A percentile compares a stretch with the other conserved stretches of the same genome.
Evolutionary conservation across 2,797 vertebrate species (phyloP).

Genomic region (Phoeniculus purpureus): DNA sequence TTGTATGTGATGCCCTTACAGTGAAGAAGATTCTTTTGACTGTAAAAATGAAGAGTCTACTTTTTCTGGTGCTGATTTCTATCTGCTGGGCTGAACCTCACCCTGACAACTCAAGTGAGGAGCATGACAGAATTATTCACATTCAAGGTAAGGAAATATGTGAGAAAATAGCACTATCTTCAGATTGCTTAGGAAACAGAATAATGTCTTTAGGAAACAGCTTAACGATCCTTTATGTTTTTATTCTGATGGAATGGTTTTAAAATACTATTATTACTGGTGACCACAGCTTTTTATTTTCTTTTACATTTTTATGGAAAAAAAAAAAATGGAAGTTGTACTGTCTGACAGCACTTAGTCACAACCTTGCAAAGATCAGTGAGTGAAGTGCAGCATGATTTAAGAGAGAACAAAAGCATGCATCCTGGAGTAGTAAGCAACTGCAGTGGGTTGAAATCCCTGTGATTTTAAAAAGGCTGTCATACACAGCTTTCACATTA

Average conservation of each 20-base stretch:
- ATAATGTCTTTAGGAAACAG: not conserved
- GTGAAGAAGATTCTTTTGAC: constrained; percentile 77
- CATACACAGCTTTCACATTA: not conserved
- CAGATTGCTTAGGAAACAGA: constrained; percentile 12
- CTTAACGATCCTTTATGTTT: constrained; percentile 10
- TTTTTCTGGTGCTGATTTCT: constrained; percentile 87
- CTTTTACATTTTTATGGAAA: not conserved
- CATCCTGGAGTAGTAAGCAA: constrained; percentile 16
- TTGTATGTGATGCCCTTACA: constrained; percentile 72
- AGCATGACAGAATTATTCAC: constrained; percentile 87
- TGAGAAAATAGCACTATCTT: constrained; percentile 12
- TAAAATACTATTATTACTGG: not conserved
- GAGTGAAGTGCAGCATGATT: not conserved
- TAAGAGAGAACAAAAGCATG: constrained; percentile 11
- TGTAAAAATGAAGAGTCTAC: constrained; percentile 87
- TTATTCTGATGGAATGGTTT: constrained; percentile 35
- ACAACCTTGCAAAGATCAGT: not conserved
- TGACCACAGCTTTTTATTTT: constrained; percentile 12
- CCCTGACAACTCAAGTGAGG: constrained; percentile 79
- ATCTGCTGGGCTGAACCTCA: constrained; percentile 86
- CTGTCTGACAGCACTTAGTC: not conserved
- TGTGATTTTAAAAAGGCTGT: constrained; percentile 15
- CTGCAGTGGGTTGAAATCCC: not conserved
- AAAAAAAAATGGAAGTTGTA: not conserved
- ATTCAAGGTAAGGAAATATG: constrained; percentile 87